phyloP scores from a whole-genome alignment of 1,140 invertebrate species.

The Hermetia illucens region DNA sequence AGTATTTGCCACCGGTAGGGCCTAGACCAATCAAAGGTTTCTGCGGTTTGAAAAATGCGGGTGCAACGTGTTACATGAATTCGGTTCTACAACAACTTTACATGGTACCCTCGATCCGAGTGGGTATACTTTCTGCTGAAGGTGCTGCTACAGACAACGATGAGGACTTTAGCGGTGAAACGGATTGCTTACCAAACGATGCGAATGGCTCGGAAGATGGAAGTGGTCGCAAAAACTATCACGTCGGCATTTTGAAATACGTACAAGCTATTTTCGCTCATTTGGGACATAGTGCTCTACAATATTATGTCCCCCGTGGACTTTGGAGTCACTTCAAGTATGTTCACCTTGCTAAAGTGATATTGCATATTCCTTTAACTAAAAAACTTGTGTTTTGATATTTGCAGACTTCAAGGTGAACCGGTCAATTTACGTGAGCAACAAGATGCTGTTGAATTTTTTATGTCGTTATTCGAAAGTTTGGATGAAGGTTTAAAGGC shows the following conservation, averaged over 20 bases:
- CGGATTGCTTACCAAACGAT: background rate
- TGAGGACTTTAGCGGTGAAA: slow-evolving; percentile 82
- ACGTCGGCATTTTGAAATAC: slow-evolving; percentile 90
- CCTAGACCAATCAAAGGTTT: slow-evolving; percentile 79
- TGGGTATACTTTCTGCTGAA: slow-evolving; percentile 53
- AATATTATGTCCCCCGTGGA: slow-evolving; percentile 92
- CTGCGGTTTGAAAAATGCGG: slow-evolving; percentile 95
- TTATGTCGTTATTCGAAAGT: slow-evolving; percentile 94
- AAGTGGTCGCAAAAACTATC: slow-evolving; percentile 64
- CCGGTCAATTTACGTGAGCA: slow-evolving; percentile 95
- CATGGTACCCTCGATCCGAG: slow-evolving; percentile 84
- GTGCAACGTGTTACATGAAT: slow-evolving; percentile 99
- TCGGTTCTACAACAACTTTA: slow-evolving; percentile 94
- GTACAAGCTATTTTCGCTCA: slow-evolving; percentile 97
- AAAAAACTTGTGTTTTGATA: slow-evolving; percentile 1
- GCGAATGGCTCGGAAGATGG: slow-evolving; percentile 3
- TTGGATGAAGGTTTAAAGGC: slow-evolving; percentile 93
- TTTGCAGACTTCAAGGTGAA: slow-evolving; percentile 60
- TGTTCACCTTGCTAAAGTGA: no score
- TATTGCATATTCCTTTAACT: no score
- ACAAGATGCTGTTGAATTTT: slow-evolving; percentile 98
- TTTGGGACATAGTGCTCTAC: slow-evolving; percentile 86
- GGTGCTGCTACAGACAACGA: slow-evolving; percentile 77
- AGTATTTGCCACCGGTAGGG: slow-evolving; percentile 91
- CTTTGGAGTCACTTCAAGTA: slow-evolving; percentile 97